These are phyloP conservation scores for Cottoperca gobio DNA, from an alignment of 2,797 vertebrate genomes.

Conservation along the genomic window DNA sequence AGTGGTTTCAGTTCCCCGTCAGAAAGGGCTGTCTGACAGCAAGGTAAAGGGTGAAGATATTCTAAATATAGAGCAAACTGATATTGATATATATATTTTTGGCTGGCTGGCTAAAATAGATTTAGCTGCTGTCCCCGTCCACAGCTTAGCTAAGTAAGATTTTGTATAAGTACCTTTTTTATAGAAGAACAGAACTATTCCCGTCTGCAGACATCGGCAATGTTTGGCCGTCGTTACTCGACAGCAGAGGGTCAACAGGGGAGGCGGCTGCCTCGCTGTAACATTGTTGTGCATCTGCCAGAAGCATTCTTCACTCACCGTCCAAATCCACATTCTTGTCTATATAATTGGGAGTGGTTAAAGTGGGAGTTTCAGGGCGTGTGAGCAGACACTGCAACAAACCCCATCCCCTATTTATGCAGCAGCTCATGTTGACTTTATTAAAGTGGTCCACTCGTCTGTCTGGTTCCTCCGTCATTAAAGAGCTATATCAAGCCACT, in stretches of 20 bases:
- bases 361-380: slow-evolving; percentile 22
- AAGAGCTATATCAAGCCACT: background rate
- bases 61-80: too few relatives aligned
- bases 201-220: background rate
- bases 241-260: slow-evolving; percentile 18
- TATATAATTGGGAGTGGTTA: background rate
- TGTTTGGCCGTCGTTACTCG: fast-evolving
- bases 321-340: slow-evolving; percentile 54
- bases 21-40: too few relatives aligned
- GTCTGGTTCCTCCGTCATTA: slow-evolving; percentile 21
- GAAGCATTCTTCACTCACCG: slow-evolving; percentile 25
- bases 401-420: slow-evolving; percentile 15
- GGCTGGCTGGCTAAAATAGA: too few relatives aligned
- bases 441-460: background rate
- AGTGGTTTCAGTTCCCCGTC: too few relatives aligned
- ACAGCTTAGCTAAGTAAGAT: too few relatives aligned
- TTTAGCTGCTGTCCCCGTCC: too few relatives aligned
- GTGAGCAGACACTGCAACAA: background rate
- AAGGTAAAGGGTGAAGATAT: too few relatives aligned
- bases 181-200: too few relatives aligned
- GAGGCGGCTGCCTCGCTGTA: background rate
- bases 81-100: too few relatives aligned
- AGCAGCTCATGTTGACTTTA: background rate
- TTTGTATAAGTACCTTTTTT: too few relatives aligned
- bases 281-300: slow-evolving; percentile 23